Percentiles rank a stretch among this genome's conserved stretches.
Conservation (phyloP, 2,113 vertebrate genomes). For the Falcunculus frontatus region DNA sequence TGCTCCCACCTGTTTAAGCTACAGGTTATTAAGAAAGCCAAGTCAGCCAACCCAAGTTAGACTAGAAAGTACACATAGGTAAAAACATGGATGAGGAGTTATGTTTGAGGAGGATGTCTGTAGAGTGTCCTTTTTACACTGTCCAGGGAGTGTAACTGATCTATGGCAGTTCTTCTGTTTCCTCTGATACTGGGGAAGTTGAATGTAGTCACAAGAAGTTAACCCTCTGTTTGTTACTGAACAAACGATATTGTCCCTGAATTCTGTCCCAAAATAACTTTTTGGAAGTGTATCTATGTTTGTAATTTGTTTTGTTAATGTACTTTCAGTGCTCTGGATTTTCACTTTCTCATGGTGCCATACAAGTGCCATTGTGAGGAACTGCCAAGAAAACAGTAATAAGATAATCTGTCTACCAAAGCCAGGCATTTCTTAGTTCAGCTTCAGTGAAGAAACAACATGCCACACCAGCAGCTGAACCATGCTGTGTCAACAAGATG, state of each 20-base stretch:
- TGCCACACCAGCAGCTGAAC: conserved; percentile 49
- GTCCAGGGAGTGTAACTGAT: background rate
- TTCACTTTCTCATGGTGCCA: conserved; percentile 12
- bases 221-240: background rate
- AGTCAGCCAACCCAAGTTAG: background rate
- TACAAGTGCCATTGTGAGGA: background rate
- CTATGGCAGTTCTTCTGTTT: background rate
- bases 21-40: background rate
- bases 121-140: background rate
- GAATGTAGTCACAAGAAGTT: background rate
- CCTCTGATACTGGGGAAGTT: background rate
- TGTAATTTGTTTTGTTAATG: background rate
- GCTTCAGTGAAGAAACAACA: conserved; percentile 50
- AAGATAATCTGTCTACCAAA: conserved; percentile 37
- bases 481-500: conserved; percentile 50
- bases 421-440: conserved; percentile 49
- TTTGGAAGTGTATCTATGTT: background rate
- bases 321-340: background rate
- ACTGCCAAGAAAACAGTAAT: conserved; percentile 50
- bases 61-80: background rate
- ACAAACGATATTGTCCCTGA: background rate
- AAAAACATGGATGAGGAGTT: background rate
- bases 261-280: background rate
- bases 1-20: background rate
- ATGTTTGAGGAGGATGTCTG: background rate